Evolutionary conservation across 2,888 invertebrate species (phyloP), one percentile per base, ranked within the genome.

Genomic region (Protonemura montana): DNA sequence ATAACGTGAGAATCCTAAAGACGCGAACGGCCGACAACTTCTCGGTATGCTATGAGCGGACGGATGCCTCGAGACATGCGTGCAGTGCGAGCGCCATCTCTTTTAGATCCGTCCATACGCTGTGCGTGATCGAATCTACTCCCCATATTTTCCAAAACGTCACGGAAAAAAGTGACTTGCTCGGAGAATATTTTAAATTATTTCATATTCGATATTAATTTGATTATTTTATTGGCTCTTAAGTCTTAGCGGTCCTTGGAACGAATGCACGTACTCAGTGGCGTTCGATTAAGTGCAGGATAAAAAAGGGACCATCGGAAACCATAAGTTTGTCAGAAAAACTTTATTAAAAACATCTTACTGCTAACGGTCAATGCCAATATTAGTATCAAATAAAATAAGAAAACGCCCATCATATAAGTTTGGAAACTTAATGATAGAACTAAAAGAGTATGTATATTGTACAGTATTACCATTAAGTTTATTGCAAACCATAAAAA

Each of bases 1-100:
- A 59, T 59, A 59, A 59, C 59, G 59, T 59, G 59, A 59, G 59
- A 59, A 59, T 59, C 59, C 59, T 10, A 59, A 59, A 59, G 59
- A 59, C 21, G 59, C 59, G 21, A 59, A 59, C 59, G 16, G 59
- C n/a, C n/a, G n/a, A n/a, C n/a, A n/a, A n/a, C 21, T 59, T 59
- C 59, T 59, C 2, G 59, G 59, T 59, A 59, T 59, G 21, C 35
- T 6, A 2, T 21, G 21, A 59, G 59, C 2, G 59, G 21, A 16
- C 59, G 59, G 21, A 16, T 21, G 59, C 59, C 59, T 59, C 21
- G 59, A 21, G 59, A 41, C 59, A 59, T 59, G 59, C 59, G 59
- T 59, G 59, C 59, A 10, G 1, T n/a, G n/a, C 13, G 1, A 59
- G 59, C 59, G 59, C 21, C 59, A 21, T 59, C 59, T 59, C 59